phyloP scores from a whole-genome alignment of 2,888 invertebrate species.

The Chromoteleia sp. region DNA sequence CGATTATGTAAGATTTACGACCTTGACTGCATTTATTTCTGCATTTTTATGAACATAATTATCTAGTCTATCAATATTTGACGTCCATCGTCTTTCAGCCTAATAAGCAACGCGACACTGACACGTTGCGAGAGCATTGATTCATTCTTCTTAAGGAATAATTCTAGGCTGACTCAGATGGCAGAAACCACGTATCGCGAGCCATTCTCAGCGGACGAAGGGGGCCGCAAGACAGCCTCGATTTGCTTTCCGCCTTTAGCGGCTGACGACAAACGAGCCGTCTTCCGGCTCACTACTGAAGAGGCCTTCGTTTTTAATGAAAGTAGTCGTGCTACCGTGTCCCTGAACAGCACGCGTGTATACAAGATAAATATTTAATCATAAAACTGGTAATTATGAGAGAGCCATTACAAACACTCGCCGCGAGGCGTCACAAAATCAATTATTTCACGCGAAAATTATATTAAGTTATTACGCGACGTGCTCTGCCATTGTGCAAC shows the following conservation, averaged over 20 bases:
- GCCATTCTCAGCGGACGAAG: slow-evolving; percentile 45
- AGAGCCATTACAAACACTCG: slow-evolving; percentile 8
- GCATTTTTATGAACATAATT: slow-evolving; percentile 44
- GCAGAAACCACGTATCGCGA: slow-evolving; percentile 35
- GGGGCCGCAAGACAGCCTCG: slow-evolving; percentile 51
- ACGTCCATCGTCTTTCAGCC: slow-evolving; percentile 41
- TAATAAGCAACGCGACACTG: slow-evolving; percentile 61
- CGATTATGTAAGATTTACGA: slow-evolving; percentile 39
- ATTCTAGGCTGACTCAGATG: slow-evolving; percentile 41
- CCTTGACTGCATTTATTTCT: slow-evolving; percentile 51
- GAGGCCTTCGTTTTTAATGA: slow-evolving; percentile 64
- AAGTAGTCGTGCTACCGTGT: slow-evolving; percentile 48
- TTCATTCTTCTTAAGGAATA: slow-evolving; percentile 47
- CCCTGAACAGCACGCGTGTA: slow-evolving; percentile 47
- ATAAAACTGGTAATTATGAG: slow-evolving; percentile 44
- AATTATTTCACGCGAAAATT: slow-evolving; percentile 53
- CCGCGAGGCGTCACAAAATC: slow-evolving; percentile 23
- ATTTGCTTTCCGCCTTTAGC: slow-evolving; percentile 65
- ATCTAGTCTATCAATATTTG: slow-evolving; percentile 39
- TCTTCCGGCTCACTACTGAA: slow-evolving; percentile 60
- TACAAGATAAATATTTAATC: slow-evolving; percentile 58
- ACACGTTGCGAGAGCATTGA: slow-evolving; percentile 46
- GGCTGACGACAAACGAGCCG: slow-evolving; percentile 48
- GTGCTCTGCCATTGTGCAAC: slow-evolving; percentile 21
- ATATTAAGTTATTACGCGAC: slow-evolving; percentile 22